Percentiles rank a stretch among this genome's conserved stretches.
Evolutionary conservation across 2,888 invertebrate genomes (phyloP).

Genomic region (Eupithecia subfuscata): DNA sequence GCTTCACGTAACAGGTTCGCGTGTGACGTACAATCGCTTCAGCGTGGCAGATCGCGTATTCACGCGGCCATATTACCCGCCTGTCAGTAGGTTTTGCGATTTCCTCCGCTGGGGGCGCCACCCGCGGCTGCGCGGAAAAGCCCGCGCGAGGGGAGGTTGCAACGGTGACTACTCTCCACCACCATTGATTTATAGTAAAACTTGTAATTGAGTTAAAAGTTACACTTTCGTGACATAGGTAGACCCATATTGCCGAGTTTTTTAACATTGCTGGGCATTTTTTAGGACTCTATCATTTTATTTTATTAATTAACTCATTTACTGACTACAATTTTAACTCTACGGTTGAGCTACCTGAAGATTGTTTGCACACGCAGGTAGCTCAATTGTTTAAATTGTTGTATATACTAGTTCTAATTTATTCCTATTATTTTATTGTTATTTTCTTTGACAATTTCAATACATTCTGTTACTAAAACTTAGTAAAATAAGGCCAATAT

Average conservation of each 20-base stretch:
- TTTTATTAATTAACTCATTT: not conserved
- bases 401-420: too few relatives aligned
- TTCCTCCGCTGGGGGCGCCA: conserved; percentile 69
- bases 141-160: conserved; percentile 50
- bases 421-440: too few relatives aligned
- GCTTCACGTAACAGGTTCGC: conserved; percentile 72
- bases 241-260: conserved; percentile 40
- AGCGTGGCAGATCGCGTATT: conserved; percentile 79
- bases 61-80: conserved; percentile 81
- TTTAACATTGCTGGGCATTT: conserved; percentile 30
- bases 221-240: conserved; percentile 59
- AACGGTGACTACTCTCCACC: conserved; percentile 47
- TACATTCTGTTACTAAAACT: not conserved
- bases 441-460: too few relatives aligned
- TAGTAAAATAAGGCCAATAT: not conserved
- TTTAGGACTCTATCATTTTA: conserved; percentile 20
- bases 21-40: conserved; percentile 70
- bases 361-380: too few relatives aligned
- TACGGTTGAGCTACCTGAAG: too few relatives aligned
- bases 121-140: conserved; percentile 78
- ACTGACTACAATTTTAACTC: too few relatives aligned
- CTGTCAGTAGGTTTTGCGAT: conserved; percentile 70
- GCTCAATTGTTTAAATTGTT: too few relatives aligned
- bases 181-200: conserved; percentile 76
- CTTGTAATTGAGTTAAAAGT: conserved; percentile 78